Percentiles rank a stretch among this genome's conserved stretches.
phyloP scores from a whole-genome alignment of 1,140 invertebrate species.

The Daktulosphaira vitifoliae region DNA sequence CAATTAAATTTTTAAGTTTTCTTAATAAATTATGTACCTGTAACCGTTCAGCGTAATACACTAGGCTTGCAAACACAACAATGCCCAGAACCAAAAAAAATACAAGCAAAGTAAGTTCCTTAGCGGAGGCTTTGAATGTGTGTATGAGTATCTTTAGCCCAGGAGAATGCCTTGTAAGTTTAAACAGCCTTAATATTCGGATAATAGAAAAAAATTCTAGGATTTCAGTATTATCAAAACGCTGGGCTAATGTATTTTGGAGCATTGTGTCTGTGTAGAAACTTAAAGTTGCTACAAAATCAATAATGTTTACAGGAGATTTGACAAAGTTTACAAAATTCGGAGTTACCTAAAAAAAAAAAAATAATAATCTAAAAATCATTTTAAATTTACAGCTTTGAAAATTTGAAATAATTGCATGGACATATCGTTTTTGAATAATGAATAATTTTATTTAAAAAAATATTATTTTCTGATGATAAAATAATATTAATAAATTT shows the following conservation, averaged over 20 bases:
- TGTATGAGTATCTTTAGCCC: slow-evolving; percentile 97
- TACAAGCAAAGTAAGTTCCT: slow-evolving; percentile 89
- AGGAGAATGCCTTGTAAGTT: slow-evolving; percentile 90
- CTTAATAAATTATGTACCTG: too few species aligned
- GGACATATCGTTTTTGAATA: too few species aligned
- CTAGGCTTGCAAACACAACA: slow-evolving; percentile 91
- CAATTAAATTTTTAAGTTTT: too few species aligned
- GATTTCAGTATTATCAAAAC: slow-evolving; percentile 92
- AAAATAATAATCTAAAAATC: too few species aligned
- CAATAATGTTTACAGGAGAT: slow-evolving; percentile 93
- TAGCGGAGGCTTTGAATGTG: slow-evolving; percentile 93
- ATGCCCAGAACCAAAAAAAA: slow-evolving; percentile 95
- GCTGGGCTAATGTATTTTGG: slow-evolving; percentile 72
- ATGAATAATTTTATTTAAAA: too few species aligned
- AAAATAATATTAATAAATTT: too few species aligned
- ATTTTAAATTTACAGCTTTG: too few species aligned
- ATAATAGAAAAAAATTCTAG: slow-evolving; percentile 99
- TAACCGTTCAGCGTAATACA: slow-evolving; percentile 92
- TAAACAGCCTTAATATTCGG: slow-evolving; percentile 95
- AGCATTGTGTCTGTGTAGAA: slow-evolving; percentile 92
- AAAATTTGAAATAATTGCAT: too few species aligned
- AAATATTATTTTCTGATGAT: too few species aligned
- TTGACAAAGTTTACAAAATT: slow-evolving; percentile 86
- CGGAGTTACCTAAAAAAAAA: slow-evolving; percentile 59
- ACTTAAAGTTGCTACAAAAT: slow-evolving; percentile 95